These are phyloP conservation scores for Noturus placidus DNA, from an alignment of 2,113 vertebrate genomes.

Conservation along the genomic window DNA sequence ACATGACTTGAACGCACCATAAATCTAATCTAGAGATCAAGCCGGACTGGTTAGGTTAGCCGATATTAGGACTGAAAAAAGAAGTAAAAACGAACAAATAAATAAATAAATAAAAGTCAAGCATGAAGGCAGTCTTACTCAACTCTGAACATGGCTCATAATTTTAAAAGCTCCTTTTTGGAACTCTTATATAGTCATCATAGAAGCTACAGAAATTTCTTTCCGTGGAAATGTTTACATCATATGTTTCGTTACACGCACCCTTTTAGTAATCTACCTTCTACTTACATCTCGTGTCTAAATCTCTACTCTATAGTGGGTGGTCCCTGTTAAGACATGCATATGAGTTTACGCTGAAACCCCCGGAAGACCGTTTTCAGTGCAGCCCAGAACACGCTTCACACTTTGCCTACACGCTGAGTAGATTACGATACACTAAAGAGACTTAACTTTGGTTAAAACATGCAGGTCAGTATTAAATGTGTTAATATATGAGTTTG, in stretches of 20 bases:
- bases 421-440: slow-evolving; percentile 40
- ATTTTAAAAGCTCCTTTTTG: not conserved
- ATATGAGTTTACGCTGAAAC: slow-evolving; percentile 29
- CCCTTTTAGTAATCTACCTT: slow-evolving; percentile 15
- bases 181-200: not conserved
- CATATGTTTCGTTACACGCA: not conserved
- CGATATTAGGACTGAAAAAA: too few species aligned
- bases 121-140: not conserved
- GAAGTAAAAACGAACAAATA: too few species aligned
- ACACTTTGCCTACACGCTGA: not conserved
- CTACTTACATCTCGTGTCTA: slow-evolving; percentile 5
- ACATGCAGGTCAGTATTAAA: slow-evolving; percentile 61
- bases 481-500: not conserved
- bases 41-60: not conserved
- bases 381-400: slow-evolving; percentile 27
- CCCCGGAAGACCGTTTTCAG: slow-evolving; percentile 46
- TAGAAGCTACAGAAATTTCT: not conserved
- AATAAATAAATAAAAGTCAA: too few species aligned
- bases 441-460: slow-evolving; percentile 57
- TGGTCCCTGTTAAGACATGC: slow-evolving; percentile 44
- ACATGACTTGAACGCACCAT: too few species aligned
- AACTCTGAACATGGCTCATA: not conserved
- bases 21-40: not conserved
- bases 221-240: not conserved
- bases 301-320: slow-evolving; percentile 25